These are phyloP conservation scores for Bufo gargarizans DNA, from an alignment of 2,113 vertebrate species.

Conservation along the genomic window DNA sequence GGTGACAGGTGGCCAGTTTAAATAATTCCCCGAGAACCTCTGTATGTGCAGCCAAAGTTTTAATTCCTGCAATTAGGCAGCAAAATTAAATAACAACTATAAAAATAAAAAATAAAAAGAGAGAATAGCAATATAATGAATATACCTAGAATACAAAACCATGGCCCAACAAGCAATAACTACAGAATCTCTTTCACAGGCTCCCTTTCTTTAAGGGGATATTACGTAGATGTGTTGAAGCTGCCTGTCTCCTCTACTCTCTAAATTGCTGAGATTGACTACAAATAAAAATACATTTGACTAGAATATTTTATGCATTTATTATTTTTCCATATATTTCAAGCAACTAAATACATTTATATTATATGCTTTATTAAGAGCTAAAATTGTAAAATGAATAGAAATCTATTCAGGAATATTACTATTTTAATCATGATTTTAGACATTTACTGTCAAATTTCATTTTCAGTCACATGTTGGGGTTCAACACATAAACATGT, in stretches of 20 bases:
- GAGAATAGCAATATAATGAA: too few species aligned
- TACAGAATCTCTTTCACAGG: too few species aligned
- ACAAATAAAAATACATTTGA: not conserved
- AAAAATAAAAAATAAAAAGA: too few species aligned
- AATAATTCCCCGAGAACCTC: too few species aligned
- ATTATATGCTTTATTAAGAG: not conserved
- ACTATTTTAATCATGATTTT: not conserved
- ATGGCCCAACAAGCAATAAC: too few species aligned
- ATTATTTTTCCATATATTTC: not conserved
- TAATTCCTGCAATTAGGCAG: too few species aligned
- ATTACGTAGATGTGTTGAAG: not conserved
- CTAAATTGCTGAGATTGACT: not conserved
- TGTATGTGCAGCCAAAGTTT: too few species aligned
- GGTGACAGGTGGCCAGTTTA: too few species aligned
- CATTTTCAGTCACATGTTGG: constrained; percentile 75
- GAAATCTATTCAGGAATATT: not conserved
- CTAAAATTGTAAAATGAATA: not conserved
- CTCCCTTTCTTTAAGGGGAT: too few species aligned
- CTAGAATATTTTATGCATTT: not conserved
- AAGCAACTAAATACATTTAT: not conserved
- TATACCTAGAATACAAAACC: too few species aligned
- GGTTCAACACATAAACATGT: constrained; percentile 93
- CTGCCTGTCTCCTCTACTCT: not conserved
- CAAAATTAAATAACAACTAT: too few species aligned
- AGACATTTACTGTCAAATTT: constrained; percentile 71